Evolutionary conservation across 1,140 invertebrate genomes (phyloP).

Genomic region (Cataglyphis hispanica): DNA sequence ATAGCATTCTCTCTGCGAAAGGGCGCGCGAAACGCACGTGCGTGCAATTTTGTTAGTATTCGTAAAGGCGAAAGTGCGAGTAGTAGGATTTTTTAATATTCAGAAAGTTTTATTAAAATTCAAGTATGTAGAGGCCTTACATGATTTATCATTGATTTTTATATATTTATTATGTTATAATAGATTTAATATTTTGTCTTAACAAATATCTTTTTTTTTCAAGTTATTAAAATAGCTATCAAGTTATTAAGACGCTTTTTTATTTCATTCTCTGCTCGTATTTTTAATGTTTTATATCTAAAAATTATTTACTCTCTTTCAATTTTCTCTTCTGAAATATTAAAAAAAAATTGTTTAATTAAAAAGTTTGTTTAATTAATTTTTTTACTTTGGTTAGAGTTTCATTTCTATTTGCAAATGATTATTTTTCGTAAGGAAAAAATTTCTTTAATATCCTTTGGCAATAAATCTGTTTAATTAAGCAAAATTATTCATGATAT

Average conservation of each 20-base stretch:
- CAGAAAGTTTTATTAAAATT: background rate
- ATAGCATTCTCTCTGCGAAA: conserved; percentile 56
- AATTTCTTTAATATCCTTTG: too few relatives aligned
- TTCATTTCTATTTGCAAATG: too few relatives aligned
- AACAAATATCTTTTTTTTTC: background rate
- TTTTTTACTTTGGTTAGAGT: too few relatives aligned
- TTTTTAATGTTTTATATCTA: background rate
- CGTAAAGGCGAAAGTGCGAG: background rate
- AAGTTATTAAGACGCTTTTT: background rate
- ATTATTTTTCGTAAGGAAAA: too few relatives aligned
- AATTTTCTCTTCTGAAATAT: too few relatives aligned
- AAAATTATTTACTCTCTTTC: background rate
- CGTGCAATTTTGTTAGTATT: background rate
- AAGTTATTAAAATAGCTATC: background rate
- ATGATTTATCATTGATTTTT: background rate
- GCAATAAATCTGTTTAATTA: too few relatives aligned
- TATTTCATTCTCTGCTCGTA: background rate
- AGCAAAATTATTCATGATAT: too few relatives aligned
- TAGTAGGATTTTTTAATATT: background rate
- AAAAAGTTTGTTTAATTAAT: too few relatives aligned
- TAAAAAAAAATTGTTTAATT: too few relatives aligned
- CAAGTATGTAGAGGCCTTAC: background rate
- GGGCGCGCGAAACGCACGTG: conserved; percentile 49
- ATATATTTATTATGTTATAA: background rate
- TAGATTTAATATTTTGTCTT: background rate